Evolutionary conservation across 2,113 vertebrate genomes (phyloP).

Genomic region (Neofelis nebulosa): DNA sequence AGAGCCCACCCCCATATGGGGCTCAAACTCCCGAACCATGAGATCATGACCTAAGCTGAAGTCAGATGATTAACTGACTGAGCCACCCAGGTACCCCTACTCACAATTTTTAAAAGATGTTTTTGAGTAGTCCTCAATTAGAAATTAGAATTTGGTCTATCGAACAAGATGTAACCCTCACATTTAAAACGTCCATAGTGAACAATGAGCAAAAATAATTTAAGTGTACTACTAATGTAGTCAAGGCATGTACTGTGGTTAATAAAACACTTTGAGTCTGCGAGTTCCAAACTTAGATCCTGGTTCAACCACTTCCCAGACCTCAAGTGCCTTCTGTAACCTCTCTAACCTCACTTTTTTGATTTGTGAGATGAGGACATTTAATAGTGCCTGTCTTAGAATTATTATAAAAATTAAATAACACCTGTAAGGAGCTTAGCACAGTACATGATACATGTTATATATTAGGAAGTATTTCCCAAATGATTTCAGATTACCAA

Average conservation of each 20-base stretch:
- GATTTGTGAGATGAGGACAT: not conserved
- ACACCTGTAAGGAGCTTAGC: not conserved
- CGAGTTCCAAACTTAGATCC: not conserved
- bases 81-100: no score
- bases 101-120: not conserved
- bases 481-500: not conserved
- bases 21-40: no score
- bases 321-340: not conserved
- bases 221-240: not conserved
- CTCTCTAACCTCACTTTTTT: not conserved
- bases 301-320: constrained; percentile 18
- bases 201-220: not conserved
- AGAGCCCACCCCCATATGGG: no score
- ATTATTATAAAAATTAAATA: not conserved
- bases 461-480: not conserved
- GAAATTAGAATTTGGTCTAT: not conserved
- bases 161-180: not conserved
- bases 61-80: no score
- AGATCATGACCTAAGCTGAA: no score
- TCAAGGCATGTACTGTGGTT: not conserved
- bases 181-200: not conserved
- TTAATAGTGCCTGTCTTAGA: not conserved
- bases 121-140: not conserved
- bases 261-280: not conserved
- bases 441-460: not conserved